Evolutionary conservation across 2,888 invertebrate species (phyloP).

Genomic region (Drosophila meridiana): DNA sequence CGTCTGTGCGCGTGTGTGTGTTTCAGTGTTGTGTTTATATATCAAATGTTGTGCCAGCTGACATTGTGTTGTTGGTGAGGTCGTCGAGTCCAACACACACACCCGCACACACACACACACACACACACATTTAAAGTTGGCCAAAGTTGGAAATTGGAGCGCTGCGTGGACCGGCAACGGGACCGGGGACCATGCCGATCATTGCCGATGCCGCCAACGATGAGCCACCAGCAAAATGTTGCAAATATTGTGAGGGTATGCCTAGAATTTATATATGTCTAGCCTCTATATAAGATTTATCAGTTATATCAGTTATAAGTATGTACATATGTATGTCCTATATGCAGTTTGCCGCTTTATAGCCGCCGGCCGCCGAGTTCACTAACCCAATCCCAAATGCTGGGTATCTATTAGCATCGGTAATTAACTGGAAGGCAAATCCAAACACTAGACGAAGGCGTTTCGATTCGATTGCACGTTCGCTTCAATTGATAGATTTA

Average conservation of each 20-base stretch:
- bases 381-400: conserved; percentile 63
- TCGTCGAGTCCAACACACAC: conserved; percentile 25
- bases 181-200: conserved; percentile 87
- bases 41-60: conserved; percentile 53
- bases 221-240: conserved; percentile 95
- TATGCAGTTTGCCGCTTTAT: conserved; percentile 18
- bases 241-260: conserved; percentile 96
- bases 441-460: conserved; percentile 54
- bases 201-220: conserved; percentile 87
- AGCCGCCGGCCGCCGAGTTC: conserved; percentile 49
- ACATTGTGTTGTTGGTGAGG: conserved; percentile 45
- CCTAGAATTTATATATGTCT: conserved; percentile 65
- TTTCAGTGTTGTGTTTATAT: conserved; percentile 24
- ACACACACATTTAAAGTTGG: conserved; percentile 8
- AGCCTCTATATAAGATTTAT: conserved; percentile 17
- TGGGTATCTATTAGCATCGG: conserved; percentile 27
- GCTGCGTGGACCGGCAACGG: conserved; percentile 29
- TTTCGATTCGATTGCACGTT: conserved; percentile 29
- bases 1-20: conserved; percentile 20
- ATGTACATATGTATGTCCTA: neutral
- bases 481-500: conserved; percentile 81
- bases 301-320: neutral
- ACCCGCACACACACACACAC: conserved; percentile 4
- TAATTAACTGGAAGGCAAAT: conserved; percentile 68
- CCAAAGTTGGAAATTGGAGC: conserved; percentile 28